phyloP scores from a whole-genome alignment of 1,140 invertebrate genomes.

The Lanistes nyassanus region DNA sequence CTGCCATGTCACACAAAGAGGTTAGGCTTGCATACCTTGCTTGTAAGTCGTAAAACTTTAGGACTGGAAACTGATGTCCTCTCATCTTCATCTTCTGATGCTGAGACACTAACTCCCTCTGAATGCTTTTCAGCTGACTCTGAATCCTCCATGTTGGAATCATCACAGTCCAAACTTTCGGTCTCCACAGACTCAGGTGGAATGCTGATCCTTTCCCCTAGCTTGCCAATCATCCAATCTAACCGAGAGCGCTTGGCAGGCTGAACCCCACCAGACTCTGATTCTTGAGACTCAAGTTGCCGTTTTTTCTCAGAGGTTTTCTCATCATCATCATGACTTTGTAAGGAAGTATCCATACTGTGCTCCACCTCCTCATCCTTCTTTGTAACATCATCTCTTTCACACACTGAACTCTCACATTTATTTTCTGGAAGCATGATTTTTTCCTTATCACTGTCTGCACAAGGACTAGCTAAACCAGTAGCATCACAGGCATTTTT shows the following conservation, averaged over 20 bases:
- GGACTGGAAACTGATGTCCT: slow-evolving; percentile 28
- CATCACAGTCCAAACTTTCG: slow-evolving; percentile 26
- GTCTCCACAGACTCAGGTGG: slow-evolving; percentile 36
- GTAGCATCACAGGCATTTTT: too few species aligned
- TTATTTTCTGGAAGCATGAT: too few species aligned
- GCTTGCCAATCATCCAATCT: slow-evolving; percentile 47
- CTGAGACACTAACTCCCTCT: slow-evolving; percentile 31
- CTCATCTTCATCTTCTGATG: slow-evolving; percentile 42
- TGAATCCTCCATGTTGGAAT: slow-evolving; percentile 35
- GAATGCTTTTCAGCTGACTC: slow-evolving; percentile 39
- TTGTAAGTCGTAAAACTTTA: slow-evolving; percentile 33
- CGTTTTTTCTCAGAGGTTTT: slow-evolving; percentile 31
- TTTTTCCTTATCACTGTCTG: too few species aligned
- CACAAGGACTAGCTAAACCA: too few species aligned
- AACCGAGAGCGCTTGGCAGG: slow-evolving; percentile 44
- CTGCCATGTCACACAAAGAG: too few species aligned
- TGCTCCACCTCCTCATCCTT: too few species aligned
- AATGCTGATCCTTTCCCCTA: slow-evolving; percentile 44
- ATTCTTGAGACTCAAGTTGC: slow-evolving; percentile 13
- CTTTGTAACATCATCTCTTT: too few species aligned
- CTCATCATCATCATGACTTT: not conserved
- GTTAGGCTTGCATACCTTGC: slow-evolving; percentile 40
- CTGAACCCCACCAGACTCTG: slow-evolving; percentile 20
- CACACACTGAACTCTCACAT: too few species aligned
- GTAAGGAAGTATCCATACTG: too few species aligned